phyloP scores from a whole-genome alignment of 2,113 vertebrate species.

The Centropus unirufus region DNA sequence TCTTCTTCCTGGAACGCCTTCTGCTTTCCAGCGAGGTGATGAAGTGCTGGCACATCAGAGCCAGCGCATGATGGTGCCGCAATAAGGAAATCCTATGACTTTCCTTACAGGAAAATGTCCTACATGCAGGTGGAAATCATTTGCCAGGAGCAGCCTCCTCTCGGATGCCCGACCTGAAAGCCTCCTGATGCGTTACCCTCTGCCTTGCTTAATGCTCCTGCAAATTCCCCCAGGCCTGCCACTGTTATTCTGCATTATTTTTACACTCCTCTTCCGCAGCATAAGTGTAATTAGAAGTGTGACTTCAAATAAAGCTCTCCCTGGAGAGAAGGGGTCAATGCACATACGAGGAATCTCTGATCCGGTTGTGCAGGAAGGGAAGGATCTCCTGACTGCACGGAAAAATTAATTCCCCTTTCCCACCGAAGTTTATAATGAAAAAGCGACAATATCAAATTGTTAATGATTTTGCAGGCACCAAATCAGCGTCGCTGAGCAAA shows the following conservation, averaged over 20 bases:
- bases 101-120: background rate
- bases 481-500: background rate
- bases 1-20: background rate
- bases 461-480: background rate
- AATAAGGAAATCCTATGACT: background rate
- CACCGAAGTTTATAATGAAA: conserved; percentile 24
- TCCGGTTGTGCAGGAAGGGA: background rate
- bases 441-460: background rate
- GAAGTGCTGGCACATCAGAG: background rate
- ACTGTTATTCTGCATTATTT: background rate
- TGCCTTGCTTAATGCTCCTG: background rate
- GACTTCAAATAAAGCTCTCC: background rate
- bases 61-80: background rate
- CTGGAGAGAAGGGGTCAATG: conserved; percentile 27
- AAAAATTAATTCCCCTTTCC: conserved; percentile 41
- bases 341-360: background rate
- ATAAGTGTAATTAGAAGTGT: conserved; percentile 4
- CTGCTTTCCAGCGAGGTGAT: background rate
- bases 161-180: background rate
- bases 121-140: background rate
- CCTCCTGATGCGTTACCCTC: background rate
- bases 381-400: conserved; percentile 22
- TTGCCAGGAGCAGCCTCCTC: background rate
- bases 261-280: conserved; percentile 5
- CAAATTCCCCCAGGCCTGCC: conserved; percentile 10